These are phyloP conservation scores for Venusia cambrica DNA, from an alignment of 2,888 invertebrate species.

Conservation along the genomic window DNA sequence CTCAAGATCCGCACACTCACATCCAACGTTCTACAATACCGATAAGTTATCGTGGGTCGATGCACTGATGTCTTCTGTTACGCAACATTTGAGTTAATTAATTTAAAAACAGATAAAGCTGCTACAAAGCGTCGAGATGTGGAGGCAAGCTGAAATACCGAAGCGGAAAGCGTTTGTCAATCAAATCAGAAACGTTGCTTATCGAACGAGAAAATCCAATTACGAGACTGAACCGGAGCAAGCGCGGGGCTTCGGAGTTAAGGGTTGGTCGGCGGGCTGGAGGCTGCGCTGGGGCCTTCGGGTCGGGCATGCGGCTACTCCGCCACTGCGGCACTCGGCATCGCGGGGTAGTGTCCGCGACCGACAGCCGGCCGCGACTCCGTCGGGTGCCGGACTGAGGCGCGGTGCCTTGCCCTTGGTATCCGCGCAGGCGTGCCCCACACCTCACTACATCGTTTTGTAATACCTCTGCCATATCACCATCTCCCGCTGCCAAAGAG, in stretches of 20 bases:
- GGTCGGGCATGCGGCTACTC: constrained; percentile 60
- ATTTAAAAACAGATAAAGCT: constrained; percentile 58
- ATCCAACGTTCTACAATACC: constrained; percentile 37
- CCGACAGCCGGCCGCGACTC: constrained; percentile 62
- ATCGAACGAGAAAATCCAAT: constrained; percentile 78
- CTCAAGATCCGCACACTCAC: constrained; percentile 48
- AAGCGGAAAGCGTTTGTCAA: constrained; percentile 75
- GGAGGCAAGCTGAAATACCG: constrained; percentile 69
- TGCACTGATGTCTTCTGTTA: constrained; percentile 66
- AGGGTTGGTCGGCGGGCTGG: constrained; percentile 64
- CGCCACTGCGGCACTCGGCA: constrained; percentile 68
- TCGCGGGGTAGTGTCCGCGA: constrained; percentile 37
- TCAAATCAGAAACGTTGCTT: constrained; percentile 71
- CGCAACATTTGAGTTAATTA: constrained; percentile 56
- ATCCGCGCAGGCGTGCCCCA: constrained; percentile 62
- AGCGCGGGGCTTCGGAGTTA: constrained; percentile 72
- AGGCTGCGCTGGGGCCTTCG: constrained; percentile 45
- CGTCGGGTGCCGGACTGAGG: constrained; percentile 73
- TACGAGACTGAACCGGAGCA: constrained; percentile 78
- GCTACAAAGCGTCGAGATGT: constrained; percentile 54
- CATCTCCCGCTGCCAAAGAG: constrained; percentile 35
- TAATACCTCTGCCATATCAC: constrained; percentile 38
- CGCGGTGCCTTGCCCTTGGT: constrained; percentile 71
- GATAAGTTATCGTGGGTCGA: constrained; percentile 53
- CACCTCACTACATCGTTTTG: constrained; percentile 64